These are phyloP conservation scores for Monomorium pharaonis DNA, from an alignment of 1,140 invertebrate genomes.

Conservation along the genomic window DNA sequence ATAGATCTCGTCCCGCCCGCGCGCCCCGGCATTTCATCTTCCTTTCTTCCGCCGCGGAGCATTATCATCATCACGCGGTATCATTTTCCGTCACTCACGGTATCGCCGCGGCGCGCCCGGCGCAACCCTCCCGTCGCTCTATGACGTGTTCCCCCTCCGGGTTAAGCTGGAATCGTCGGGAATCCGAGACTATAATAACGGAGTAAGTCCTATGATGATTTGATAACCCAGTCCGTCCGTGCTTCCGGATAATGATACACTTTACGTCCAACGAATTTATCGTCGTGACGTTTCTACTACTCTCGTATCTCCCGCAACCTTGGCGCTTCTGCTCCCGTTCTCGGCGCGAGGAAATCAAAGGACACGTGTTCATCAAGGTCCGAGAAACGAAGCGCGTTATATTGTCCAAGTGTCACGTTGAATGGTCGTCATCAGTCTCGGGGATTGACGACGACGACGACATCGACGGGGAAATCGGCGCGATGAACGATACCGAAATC, in stretches of 20 bases:
- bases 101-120: slow-evolving; percentile 46
- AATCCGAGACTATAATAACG: slow-evolving; percentile 52
- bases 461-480: slow-evolving; percentile 41
- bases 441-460: slow-evolving; percentile 5
- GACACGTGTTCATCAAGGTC: slow-evolving; percentile 21
- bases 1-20: slow-evolving; percentile 40
- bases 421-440: background rate
- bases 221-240: slow-evolving; percentile 47
- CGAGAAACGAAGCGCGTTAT: background rate
- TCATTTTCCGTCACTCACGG: slow-evolving; percentile 62
- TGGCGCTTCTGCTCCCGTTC: background rate
- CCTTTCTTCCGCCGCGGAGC: slow-evolving; percentile 61
- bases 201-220: slow-evolving; percentile 54
- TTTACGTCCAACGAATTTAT: slow-evolving; percentile 53
- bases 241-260: slow-evolving; percentile 52
- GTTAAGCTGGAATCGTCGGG: slow-evolving; percentile 3
- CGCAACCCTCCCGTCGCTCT: slow-evolving; percentile 13
- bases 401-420: background rate
- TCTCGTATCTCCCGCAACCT: slow-evolving; percentile 26
- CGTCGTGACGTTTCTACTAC: slow-evolving; percentile 36
- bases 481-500: slow-evolving; percentile 55
- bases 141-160: slow-evolving; percentile 3
- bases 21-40: slow-evolving; percentile 63
- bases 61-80: slow-evolving; percentile 66
- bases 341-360: background rate